phyloP scores from a whole-genome alignment of 1,140 invertebrate species.

The Oncopeltus fasciatus region DNA sequence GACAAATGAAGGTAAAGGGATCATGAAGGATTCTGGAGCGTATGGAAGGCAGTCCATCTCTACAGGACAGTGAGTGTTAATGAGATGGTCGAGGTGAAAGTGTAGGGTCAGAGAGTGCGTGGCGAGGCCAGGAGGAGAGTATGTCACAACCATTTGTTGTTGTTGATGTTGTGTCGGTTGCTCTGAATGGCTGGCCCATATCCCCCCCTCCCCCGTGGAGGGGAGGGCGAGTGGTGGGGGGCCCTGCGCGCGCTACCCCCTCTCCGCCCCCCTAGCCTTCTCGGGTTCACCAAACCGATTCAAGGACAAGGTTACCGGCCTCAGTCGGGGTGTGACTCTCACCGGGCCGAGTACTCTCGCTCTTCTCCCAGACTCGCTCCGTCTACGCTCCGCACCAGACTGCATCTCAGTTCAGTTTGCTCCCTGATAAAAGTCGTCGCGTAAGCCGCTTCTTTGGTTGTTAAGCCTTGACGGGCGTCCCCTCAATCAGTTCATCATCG shows the following conservation, averaged over 20 bases:
- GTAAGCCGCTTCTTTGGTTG: too few relatives aligned
- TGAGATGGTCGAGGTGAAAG: background rate
- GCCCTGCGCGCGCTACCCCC: constrained; percentile 1
- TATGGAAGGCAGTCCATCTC: background rate
- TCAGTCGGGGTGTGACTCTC: constrained; percentile 9
- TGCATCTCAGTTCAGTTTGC: too few relatives aligned
- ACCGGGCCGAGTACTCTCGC: background rate
- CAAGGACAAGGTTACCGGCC: constrained; percentile 23
- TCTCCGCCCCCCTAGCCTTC: too few relatives aligned
- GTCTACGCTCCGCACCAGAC: too few relatives aligned
- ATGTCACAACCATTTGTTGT: background rate
- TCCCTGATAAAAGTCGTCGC: too few relatives aligned
- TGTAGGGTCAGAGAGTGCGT: background rate
- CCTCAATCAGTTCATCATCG: too few relatives aligned
- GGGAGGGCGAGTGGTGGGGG: constrained; percentile 2
- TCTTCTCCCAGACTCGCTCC: constrained; percentile 3
- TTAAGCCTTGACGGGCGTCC: too few relatives aligned
- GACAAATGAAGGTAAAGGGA: too few relatives aligned
- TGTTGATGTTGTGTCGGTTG: background rate
- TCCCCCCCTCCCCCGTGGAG: too few relatives aligned
- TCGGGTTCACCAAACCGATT: constrained; percentile 22
- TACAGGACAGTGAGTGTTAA: background rate
- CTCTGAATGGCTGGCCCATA: background rate
- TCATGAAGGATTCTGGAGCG: too few relatives aligned
- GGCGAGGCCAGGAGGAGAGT: background rate